Evolutionary conservation across 2,113 vertebrate genomes (phyloP).

Genomic region (Lichenostomus cassidix): DNA sequence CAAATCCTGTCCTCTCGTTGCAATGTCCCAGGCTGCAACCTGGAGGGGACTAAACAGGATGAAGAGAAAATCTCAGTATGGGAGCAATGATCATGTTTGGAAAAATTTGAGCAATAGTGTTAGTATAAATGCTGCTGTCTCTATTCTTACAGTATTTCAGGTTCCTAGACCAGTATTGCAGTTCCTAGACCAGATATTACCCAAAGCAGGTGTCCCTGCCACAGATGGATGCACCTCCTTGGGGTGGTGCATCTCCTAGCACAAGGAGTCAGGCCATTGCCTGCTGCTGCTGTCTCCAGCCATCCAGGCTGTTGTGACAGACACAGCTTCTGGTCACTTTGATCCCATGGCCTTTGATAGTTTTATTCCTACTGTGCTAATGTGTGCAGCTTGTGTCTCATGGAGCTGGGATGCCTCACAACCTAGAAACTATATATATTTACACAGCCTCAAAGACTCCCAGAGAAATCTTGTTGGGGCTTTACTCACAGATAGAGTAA

Average conservation of each 20-base stretch:
- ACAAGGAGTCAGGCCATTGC: neutral
- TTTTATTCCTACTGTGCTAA: neutral
- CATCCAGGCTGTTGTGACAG: rapidly evolving
- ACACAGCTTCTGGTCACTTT: neutral
- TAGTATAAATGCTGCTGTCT: neutral
- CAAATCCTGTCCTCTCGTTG: neutral
- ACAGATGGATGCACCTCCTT: neutral
- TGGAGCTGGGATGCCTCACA: neutral
- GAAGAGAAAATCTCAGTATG: neutral
- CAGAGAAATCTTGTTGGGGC: neutral
- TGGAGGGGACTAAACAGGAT: neutral
- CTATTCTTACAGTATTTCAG: neutral
- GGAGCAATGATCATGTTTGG: rapidly evolving
- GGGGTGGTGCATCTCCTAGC: neutral
- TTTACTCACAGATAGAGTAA: neutral
- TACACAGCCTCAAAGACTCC: neutral
- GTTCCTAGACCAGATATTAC: neutral
- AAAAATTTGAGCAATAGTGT: neutral
- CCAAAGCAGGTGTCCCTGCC: neutral
- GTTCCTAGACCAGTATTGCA: neutral
- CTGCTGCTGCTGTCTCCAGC: neutral
- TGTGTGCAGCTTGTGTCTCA: rapidly evolving
- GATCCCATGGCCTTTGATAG: neutral
- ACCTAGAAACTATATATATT: neutral
- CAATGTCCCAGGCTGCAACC: neutral